Conservation (phyloP, 2,113 vertebrate genomes). For the Xenopus laevis region DNA sequence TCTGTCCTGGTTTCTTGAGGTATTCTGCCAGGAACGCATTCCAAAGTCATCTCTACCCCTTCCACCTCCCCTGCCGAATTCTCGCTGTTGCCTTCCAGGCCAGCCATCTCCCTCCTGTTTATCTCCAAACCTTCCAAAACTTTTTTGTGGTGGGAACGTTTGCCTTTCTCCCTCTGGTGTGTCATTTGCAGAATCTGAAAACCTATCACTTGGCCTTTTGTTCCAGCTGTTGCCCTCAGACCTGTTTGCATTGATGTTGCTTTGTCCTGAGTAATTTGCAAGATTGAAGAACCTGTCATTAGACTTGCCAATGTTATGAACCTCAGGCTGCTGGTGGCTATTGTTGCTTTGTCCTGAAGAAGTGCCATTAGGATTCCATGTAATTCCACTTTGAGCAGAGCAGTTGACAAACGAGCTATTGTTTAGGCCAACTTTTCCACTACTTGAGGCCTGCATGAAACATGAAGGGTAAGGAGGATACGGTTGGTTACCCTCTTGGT, state of each 20-base stretch:
- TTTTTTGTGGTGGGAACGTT: not conserved
- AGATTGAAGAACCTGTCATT: not conserved
- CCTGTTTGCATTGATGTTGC: not conserved
- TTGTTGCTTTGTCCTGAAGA: not conserved
- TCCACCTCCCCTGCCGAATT: not conserved
- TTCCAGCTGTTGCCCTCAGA: not conserved
- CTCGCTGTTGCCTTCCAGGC: not conserved
- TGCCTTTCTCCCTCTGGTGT: not conserved
- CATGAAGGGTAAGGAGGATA: not conserved
- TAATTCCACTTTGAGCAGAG: not conserved
- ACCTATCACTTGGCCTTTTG: not conserved
- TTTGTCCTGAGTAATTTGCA: not conserved
- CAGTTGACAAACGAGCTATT: not conserved
- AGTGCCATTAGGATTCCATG: not conserved
- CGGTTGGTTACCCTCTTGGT: not conserved
- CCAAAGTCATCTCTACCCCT: slow-evolving; percentile 13
- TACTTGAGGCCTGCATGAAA: not conserved
- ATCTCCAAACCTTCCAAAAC: slow-evolving; percentile 21
- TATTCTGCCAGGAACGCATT: slow-evolving; percentile 23
- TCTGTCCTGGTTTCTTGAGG: not conserved
- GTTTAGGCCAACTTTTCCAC: not conserved
- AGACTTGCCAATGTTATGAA: not conserved
- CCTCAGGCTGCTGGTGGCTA: not conserved
- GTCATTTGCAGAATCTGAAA: not conserved
- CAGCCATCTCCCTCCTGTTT: slow-evolving; percentile 21